Conservation (phyloP, 2,113 vertebrate genomes). For the Bucco capensis region DNA sequence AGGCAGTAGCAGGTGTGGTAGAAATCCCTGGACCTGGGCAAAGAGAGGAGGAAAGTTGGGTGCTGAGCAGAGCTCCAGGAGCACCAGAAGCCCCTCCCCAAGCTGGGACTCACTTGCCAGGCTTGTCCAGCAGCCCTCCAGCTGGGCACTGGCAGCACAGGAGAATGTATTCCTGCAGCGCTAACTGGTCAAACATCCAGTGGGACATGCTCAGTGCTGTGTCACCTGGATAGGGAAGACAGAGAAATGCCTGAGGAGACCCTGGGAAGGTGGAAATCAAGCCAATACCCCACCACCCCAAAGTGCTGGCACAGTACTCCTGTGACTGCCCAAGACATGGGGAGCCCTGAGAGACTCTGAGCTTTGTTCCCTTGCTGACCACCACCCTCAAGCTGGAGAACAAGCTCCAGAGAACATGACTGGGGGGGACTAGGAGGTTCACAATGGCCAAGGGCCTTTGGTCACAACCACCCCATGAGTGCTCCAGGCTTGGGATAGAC, state of each 20-base stretch:
- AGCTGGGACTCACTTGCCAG: conserved; percentile 88
- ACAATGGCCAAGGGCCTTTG: too few relatives aligned
- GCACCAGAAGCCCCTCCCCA: neutral
- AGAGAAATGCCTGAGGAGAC: neutral
- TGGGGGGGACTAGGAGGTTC: too few relatives aligned
- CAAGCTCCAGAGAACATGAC: too few relatives aligned
- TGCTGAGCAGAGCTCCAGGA: neutral
- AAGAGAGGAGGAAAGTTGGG: neutral
- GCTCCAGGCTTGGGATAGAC: too few relatives aligned
- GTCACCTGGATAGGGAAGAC: conserved; percentile 75
- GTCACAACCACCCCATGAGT: too few relatives aligned
- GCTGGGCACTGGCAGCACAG: conserved; percentile 94
- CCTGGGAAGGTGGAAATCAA: neutral
- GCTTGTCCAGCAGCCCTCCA: conserved; percentile 93
- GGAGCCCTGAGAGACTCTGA: neutral
- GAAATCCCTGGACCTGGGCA: conserved; percentile 88
- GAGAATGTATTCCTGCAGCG: conserved; percentile 96
- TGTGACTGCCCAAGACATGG: too few relatives aligned
- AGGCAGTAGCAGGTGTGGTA: conserved; percentile 99
- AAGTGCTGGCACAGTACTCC: too few relatives aligned
- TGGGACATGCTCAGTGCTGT: conserved; percentile 80
- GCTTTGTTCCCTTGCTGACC: neutral
- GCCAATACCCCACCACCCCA: too few relatives aligned
- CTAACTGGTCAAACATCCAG: conserved; percentile 96
- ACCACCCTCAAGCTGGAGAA: neutral